Percentiles rank a stretch among this genome's conserved stretches.
Evolutionary conservation across 2,888 invertebrate species (phyloP).

Genomic region (Seira musarum): DNA sequence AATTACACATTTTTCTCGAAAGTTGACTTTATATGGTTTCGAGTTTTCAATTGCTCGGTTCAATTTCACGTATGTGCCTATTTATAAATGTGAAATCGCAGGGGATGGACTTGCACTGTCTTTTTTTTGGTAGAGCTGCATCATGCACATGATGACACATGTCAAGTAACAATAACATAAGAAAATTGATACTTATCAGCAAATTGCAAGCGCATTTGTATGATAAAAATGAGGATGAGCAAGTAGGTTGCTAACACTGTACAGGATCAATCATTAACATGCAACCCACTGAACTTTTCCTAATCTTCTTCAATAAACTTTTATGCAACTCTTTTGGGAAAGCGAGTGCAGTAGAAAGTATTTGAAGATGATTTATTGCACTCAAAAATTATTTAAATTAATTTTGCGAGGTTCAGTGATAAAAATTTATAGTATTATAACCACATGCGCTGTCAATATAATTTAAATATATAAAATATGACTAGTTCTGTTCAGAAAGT

Average conservation of each 20-base stretch:
- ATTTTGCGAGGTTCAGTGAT: no score
- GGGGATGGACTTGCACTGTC: neutral
- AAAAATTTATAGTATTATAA: no score
- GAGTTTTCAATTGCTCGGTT: neutral
- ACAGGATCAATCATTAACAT: neutral
- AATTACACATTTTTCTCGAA: neutral
- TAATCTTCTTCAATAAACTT: no score
- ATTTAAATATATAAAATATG: no score
- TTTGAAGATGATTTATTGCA: no score
- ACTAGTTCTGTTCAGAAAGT: no score
- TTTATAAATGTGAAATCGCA: constrained; percentile 1
- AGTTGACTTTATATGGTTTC: constrained; percentile 2
- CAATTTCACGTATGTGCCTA: neutral
- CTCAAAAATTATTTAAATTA: no score
- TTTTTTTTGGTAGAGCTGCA: neutral
- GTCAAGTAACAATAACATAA: no score
- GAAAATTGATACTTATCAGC: neutral
- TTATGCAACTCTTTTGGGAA: no score
- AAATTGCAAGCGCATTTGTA: neutral
- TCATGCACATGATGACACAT: neutral
- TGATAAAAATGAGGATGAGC: neutral
- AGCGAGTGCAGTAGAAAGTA: no score
- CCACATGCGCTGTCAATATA: no score
- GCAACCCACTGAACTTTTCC: no score
- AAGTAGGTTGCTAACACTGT: constrained; percentile 12